Evolutionary conservation across 2,113 vertebrate genomes (phyloP), one percentile per base, ranked within the genome.

Genomic region (Lophotis ruficrista): DNA sequence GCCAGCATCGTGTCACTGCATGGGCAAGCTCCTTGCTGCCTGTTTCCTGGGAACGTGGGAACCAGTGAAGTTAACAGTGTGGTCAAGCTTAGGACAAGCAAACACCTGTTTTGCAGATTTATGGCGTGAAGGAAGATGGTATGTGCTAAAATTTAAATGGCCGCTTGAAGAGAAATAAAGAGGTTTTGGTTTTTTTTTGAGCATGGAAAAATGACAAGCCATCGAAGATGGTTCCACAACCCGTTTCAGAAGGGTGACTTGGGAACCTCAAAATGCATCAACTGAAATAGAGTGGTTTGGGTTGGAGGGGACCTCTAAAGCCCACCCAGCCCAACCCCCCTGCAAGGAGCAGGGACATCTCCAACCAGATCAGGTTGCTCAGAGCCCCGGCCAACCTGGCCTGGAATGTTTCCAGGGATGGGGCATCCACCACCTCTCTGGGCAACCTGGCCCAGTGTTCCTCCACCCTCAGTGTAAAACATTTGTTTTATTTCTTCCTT

Each of bases 11-110:
- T 4, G 8, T 8, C 73, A 27, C 66, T 7, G 86, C 54, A 54
- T 0, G 0, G 47, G 35, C 48, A 60, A 31, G 70, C 7, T 82
- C 78, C 75, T 57, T 2, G 0, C 10, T 58, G 72, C 45, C 70
- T 24, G 31, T 28, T 13, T 41, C 84, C 37, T 68, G 38, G 60
- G 73, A 83, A 41, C 2, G 1, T 5, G 83, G 54, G 57, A 94
- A 41, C 5, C 5, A 9, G 35, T 14, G 30, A 47, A 73, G 71
- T 19, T 15, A 25, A 7, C 1, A 7, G 75, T 1, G 8, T 17
- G 53, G 57, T 3, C 3, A 41, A 91, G 70, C 23, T 68, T 7
- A 35, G 56, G 57, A 81, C 0, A 19, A 94, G 48, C 68, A 71
- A 64, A 53, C 4, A 43, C 56, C 33, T 87, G 65, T 45, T 91